Percentiles rank a stretch among this genome's conserved stretches.
Conservation (phyloP, 2,888 invertebrate genomes). For the Pasiphila rectangulata region DNA sequence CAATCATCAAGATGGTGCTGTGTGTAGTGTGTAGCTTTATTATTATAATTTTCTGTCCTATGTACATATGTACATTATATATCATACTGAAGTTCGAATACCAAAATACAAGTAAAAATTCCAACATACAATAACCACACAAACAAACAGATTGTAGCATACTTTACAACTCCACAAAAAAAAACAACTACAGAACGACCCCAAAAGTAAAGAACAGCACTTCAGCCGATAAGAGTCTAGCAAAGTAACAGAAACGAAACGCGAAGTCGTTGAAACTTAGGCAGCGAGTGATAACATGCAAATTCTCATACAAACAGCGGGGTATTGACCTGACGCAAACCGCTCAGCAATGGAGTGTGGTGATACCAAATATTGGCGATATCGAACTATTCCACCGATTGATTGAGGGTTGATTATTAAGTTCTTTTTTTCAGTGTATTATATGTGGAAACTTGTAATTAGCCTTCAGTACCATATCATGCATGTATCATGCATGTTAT, state of each 20-base stretch:
- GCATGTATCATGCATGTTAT: too few relatives aligned
- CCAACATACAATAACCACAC: too few relatives aligned
- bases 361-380: slow-evolving; percentile 11
- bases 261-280: slow-evolving; percentile 11
- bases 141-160: too few relatives aligned
- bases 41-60: too few relatives aligned
- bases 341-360: slow-evolving; percentile 20
- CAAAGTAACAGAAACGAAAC: slow-evolving; percentile 4
- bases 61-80: background rate
- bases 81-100: too few relatives aligned
- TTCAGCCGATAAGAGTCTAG: background rate
- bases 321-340: slow-evolving; percentile 27
- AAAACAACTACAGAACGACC: background rate
- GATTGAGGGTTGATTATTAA: too few relatives aligned
- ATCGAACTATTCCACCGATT: background rate
- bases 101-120: too few relatives aligned
- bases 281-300: slow-evolving; percentile 30
- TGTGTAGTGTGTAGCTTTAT: too few relatives aligned
- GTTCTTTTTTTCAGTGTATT: too few relatives aligned
- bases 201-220: background rate
- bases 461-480: too few relatives aligned
- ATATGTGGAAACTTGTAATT: too few relatives aligned
- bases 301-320: slow-evolving; percentile 27
- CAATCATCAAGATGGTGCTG: too few relatives aligned
- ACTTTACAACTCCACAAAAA: background rate